Evolutionary conservation across 2,113 vertebrate genomes (phyloP).

Genomic region (Gopherus evgoodei): DNA sequence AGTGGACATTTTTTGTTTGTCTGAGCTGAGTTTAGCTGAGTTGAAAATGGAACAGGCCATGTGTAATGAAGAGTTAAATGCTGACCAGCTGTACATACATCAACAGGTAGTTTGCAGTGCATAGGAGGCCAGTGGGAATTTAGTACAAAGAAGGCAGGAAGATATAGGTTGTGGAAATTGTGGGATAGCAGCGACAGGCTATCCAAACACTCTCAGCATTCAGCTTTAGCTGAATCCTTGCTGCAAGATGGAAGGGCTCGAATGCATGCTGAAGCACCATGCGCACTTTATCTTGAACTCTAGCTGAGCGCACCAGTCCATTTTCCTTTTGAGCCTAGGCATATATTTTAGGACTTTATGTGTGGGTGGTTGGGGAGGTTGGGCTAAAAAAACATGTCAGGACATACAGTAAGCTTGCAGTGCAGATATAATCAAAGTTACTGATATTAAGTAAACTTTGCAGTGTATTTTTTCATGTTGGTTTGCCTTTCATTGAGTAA

Average conservation of each 20-base stretch:
- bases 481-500: background rate
- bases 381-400: background rate
- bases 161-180: background rate
- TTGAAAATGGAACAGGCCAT: background rate
- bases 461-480: background rate
- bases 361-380: background rate
- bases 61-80: background rate
- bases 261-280: constrained; percentile 28
- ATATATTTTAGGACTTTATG: background rate
- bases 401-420: background rate
- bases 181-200: constrained; percentile 26
- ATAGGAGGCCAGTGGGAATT: constrained; percentile 47
- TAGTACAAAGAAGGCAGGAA: constrained; percentile 29
- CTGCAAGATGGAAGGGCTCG: constrained; percentile 40
- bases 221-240: constrained; percentile 21
- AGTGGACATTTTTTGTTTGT: background rate
- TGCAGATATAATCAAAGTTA: background rate
- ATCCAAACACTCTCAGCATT: constrained; percentile 52
- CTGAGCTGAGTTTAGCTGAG: background rate
- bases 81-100: background rate
- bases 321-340: constrained; percentile 32
- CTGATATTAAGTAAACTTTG: background rate
- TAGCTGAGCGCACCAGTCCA: constrained; percentile 12
- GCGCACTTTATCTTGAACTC: background rate
- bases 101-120: constrained; percentile 33